These are phyloP conservation scores for Bujurquina vittata DNA, from an alignment of 2,113 vertebrate species.

Conservation along the genomic window DNA sequence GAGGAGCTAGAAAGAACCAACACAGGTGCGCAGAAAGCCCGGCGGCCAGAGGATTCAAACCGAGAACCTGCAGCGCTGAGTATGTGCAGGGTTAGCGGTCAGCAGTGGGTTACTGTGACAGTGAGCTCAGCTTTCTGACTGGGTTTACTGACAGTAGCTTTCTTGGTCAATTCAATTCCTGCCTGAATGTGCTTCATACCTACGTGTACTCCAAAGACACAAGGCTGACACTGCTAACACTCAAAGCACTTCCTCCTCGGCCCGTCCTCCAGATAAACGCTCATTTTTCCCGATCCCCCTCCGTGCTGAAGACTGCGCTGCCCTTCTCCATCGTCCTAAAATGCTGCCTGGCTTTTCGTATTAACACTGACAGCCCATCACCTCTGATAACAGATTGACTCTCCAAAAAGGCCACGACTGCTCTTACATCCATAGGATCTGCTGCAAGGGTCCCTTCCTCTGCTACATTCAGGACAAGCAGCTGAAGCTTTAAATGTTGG, in stretches of 20 bases:
- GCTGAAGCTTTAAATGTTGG: background rate
- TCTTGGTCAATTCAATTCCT: too few relatives aligned
- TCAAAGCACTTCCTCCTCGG: background rate
- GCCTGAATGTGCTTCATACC: background rate
- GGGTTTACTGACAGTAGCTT: too few relatives aligned
- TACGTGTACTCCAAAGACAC: background rate
- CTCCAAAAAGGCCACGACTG: background rate
- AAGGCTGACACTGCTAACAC: background rate
- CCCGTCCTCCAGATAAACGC: background rate
- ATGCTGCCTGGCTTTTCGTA: background rate
- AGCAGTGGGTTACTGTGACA: too few relatives aligned
- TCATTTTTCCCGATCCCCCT: background rate
- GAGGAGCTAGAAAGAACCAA: background rate
- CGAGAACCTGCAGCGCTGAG: too few relatives aligned
- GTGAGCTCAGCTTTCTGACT: too few relatives aligned
- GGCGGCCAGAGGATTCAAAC: too few relatives aligned
- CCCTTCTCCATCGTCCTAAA: background rate
- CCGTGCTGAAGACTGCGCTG: background rate
- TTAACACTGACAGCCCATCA: slow-evolving; percentile 11
- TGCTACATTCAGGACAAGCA: slow-evolving; percentile 4
- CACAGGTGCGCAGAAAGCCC: background rate
- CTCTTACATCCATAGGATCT: slow-evolving; percentile 3
- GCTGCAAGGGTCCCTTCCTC: background rate
- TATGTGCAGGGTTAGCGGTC: too few relatives aligned
- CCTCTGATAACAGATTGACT: slow-evolving; percentile 24